Conservation (phyloP, 1,140 invertebrate genomes). For the Asbolus verrucosus region DNA sequence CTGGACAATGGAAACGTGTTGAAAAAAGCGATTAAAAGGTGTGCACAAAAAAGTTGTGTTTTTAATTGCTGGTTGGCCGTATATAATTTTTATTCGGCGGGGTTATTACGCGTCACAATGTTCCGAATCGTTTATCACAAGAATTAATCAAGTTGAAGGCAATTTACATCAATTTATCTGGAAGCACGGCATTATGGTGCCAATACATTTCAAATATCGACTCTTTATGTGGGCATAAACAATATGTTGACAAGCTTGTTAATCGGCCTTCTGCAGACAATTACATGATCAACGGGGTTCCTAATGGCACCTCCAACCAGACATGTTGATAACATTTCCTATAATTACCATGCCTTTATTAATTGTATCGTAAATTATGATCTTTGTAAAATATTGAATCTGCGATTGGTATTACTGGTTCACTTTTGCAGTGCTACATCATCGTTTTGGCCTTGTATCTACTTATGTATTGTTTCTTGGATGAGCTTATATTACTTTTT, state of each 20-base stretch:
- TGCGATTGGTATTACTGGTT: not conserved
- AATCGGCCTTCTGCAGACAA: conserved; percentile 49
- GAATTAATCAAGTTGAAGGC: conserved; percentile 41
- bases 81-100: conserved; percentile 32
- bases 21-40: conserved; percentile 24
- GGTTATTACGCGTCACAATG: conserved; percentile 37
- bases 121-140: conserved; percentile 42
- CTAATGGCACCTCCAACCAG: conserved; percentile 39
- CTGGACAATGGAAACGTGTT: conserved; percentile 9
- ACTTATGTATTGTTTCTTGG: not conserved
- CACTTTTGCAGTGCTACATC: not conserved
- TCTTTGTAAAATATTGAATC: not conserved
- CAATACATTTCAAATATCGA: conserved; percentile 40
- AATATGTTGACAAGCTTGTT: conserved; percentile 49
- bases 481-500: no score
- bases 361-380: conserved; percentile 26
- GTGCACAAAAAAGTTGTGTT: conserved; percentile 17
- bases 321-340: conserved; percentile 39
- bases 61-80: conserved; percentile 29
- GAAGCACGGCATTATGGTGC: conserved; percentile 39
- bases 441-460: conserved; percentile 1
- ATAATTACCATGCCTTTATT: conserved; percentile 33
- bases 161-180: conserved; percentile 43
- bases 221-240: conserved; percentile 47
- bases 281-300: conserved; percentile 47